Base-by-base conservation (phyloP, 92 coral and sea anemone genomes). In the Zoanthus sansibaricus region DNA sequence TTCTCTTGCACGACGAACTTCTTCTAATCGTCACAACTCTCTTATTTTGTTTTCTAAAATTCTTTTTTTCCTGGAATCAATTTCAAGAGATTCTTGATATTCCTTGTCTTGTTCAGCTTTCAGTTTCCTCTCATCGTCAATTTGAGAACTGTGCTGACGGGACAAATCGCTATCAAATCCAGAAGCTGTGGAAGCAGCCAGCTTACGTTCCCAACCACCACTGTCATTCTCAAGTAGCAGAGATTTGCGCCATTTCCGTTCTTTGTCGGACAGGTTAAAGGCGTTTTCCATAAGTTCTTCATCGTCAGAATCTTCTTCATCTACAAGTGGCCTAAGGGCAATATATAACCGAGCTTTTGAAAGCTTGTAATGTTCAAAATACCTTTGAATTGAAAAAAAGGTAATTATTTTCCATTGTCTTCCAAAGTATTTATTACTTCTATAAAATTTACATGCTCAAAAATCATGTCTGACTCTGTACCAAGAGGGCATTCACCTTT, bases 401-500 rank as follows among this genome's bases (percentile, higher is more conserved):
- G 52, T 48, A 48, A 48, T 48, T 5, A 0, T 48, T 48, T 9
- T 48, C 52, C 6, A 48, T 48, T 48, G 0, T 48, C 52, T 48
- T 48, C 52, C 52, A 48, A 48, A 48, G 52, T 82, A 62, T 55
- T 20, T 86, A 72, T 49, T 78, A 25, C 16, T 90, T 89, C 20
- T 73, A 79, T 82, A 0, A 90, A 86, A 71, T 87, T 86, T 56
- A 87, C 70, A 42, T 86, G 74, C 42, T 73, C 72, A 68, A 90
- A 86, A 25, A 25, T 25, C 82, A 77, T 82, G 37, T 90, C 76
- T 31, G 45, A 37, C 54, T 68, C 87, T 67, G 17, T 44, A 37
- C 90, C 90, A 73, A 84, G 73, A 47, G 21, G 71, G 21, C 74
- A 86, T 30, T 62, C 71, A 64, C 90, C 90, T 71, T 90, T 66